phyloP scores from a whole-genome alignment of 2,888 invertebrate species.

The Aleiodes leptofemur region DNA sequence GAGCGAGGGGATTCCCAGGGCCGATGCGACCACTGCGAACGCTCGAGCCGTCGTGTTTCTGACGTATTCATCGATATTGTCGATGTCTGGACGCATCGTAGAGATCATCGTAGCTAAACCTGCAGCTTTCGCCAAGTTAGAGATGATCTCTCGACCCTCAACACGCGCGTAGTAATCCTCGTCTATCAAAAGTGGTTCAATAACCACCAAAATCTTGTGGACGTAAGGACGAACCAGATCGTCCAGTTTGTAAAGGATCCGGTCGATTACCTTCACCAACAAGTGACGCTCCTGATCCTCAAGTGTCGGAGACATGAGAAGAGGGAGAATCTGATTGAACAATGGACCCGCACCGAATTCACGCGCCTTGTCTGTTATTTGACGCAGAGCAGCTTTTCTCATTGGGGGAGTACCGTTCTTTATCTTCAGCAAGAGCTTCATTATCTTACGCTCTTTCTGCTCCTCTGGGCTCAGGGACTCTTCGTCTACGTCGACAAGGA shows the following conservation, averaged over 20 bases:
- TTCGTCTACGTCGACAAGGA: conserved; percentile 98
- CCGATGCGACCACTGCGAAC: conserved; percentile 99
- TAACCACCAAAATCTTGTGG: conserved; percentile 99
- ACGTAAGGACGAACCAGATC: conserved; percentile 99
- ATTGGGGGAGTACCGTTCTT: conserved; percentile 99
- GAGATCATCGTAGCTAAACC: conserved; percentile 99
- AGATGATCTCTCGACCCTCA: conserved; percentile 99
- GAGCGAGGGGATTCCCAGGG: conserved; percentile 97
- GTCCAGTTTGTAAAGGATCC: conserved; percentile 98
- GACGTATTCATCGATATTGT: conserved; percentile 99
- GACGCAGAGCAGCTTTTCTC: conserved; percentile 97
- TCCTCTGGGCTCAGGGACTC: conserved; percentile 96
- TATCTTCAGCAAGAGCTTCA: conserved; percentile 98
- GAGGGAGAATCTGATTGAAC: conserved; percentile 98
- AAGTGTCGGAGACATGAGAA: conserved; percentile 99
- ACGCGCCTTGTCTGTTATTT: conserved; percentile 98
- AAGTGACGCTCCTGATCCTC: conserved; percentile 99
- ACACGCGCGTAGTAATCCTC: conserved; percentile 99
- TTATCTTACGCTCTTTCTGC: conserved; percentile 98
- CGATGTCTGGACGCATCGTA: conserved; percentile 99
- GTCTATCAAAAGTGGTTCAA: conserved; percentile 98
- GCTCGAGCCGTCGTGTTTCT: conserved; percentile 99
- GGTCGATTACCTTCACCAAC: conserved; percentile 98
- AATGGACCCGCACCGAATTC: conserved; percentile 99
- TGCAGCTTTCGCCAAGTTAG: conserved; percentile 99